Evolutionary conservation across 2,888 invertebrate species (phyloP).

Genomic region (Dascillus cervinus): DNA sequence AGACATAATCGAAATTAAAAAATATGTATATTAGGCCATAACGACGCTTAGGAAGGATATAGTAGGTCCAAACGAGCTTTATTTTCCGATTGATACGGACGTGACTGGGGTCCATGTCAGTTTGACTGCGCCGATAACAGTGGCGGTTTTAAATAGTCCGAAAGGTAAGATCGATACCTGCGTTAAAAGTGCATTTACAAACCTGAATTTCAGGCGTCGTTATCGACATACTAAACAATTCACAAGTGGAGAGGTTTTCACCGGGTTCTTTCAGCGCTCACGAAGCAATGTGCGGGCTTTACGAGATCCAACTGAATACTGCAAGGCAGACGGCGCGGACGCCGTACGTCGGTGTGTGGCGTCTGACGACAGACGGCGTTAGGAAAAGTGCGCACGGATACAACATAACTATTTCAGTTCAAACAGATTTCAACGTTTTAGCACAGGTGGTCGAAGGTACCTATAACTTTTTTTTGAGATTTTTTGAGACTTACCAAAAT

Average conservation of each 20-base stretch:
- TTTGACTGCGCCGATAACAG: constrained; percentile 19
- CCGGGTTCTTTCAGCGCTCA: constrained; percentile 27
- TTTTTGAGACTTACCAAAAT: no score
- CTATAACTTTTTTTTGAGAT: no score
- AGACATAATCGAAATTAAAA: background rate
- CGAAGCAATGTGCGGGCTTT: constrained; percentile 28
- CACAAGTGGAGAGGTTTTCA: constrained; percentile 45
- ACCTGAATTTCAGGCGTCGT: constrained; percentile 40
- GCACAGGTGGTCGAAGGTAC: no score
- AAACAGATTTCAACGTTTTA: constrained; percentile 22
- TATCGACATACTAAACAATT: constrained; percentile 45
- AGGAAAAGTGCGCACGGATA: constrained; percentile 18
- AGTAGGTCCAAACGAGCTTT: constrained; percentile 28
- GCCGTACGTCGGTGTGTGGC: constrained; percentile 30
- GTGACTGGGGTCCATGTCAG: constrained; percentile 28
- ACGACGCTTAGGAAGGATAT: constrained; percentile 16
- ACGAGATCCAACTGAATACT: constrained; percentile 29
- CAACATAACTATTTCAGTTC: constrained; percentile 31
- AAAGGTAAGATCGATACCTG: constrained; percentile 21
- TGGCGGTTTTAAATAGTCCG: constrained; percentile 23
- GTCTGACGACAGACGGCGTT: constrained; percentile 23
- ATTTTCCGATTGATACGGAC: constrained; percentile 41
- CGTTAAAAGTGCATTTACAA: no score
- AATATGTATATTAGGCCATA: constrained; percentile 16
- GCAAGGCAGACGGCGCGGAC: constrained; percentile 16